phyloP scores from a whole-genome alignment of 64 coral and sea anemone genomes.

The Montipora cactus region DNA sequence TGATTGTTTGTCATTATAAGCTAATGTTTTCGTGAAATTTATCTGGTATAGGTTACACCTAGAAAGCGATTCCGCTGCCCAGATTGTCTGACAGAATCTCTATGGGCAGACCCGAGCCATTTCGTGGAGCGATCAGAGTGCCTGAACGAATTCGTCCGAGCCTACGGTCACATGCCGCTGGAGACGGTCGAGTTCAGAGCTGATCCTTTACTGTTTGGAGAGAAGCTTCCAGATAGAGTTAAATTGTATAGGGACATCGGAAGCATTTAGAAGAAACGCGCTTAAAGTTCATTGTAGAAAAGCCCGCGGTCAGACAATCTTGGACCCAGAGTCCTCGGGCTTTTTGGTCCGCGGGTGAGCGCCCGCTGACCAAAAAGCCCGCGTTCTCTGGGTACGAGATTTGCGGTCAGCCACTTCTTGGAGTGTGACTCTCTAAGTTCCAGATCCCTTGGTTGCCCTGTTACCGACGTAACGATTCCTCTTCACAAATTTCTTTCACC shows the following conservation, averaged over 20 bases:
- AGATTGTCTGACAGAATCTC: slow-evolving; percentile 81
- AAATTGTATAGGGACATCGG: slow-evolving; percentile 80
- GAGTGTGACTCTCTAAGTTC: no score
- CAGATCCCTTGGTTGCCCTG: no score
- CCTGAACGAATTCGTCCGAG: slow-evolving; percentile 83
- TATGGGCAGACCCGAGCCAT: slow-evolving; percentile 87
- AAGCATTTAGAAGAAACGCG: slow-evolving; percentile 33
- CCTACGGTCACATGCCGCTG: slow-evolving; percentile 77
- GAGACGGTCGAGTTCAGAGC: slow-evolving; percentile 90
- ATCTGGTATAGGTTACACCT: slow-evolving; percentile 69
- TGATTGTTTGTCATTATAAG: background rate
- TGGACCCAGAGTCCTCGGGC: no score
- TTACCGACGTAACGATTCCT: no score
- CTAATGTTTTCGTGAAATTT: background rate
- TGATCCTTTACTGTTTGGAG: slow-evolving; percentile 82
- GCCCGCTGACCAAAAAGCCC: no score
- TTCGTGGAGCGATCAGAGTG: slow-evolving; percentile 87
- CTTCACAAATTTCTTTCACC: no score
- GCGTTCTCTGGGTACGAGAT: no score
- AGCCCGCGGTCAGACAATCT: background rate
- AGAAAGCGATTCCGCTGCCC: slow-evolving; percentile 83
- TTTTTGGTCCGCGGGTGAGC: no score
- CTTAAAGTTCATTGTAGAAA: background rate
- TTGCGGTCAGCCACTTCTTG: no score
- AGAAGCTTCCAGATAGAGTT: slow-evolving; percentile 76